phyloP scores from a whole-genome alignment of 2,888 invertebrate species.

The Anthophora plumipes region DNA sequence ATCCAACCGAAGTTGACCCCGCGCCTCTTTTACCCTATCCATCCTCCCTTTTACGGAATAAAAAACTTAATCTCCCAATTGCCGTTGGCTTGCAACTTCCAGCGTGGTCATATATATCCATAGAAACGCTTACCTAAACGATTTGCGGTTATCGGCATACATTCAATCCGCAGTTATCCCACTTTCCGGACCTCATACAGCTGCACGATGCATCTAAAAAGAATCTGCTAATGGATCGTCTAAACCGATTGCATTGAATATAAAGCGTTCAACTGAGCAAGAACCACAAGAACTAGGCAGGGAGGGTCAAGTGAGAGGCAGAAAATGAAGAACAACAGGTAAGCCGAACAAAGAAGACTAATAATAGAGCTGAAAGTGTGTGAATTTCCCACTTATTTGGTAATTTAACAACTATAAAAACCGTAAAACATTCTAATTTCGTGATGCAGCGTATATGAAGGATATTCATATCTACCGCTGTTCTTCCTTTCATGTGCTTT shows the following conservation, averaged over 20 bases:
- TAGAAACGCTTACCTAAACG: constrained; percentile 40
- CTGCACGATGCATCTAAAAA: constrained; percentile 31
- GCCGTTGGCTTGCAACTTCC: constrained; percentile 51
- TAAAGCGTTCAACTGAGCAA: constrained; percentile 30
- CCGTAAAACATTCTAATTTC: no score
- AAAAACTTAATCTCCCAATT: constrained; percentile 52
- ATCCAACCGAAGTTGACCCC: neutral
- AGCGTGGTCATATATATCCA: constrained; percentile 31
- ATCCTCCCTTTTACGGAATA: constrained; percentile 9
- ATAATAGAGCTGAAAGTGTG: neutral
- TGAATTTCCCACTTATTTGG: neutral
- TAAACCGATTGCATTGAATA: constrained; percentile 35
- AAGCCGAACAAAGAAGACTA: neutral
- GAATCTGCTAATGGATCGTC: constrained; percentile 57
- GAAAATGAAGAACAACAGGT: neutral
- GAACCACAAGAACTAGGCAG: neutral
- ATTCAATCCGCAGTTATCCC: constrained; percentile 52
- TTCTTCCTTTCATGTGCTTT: no score
- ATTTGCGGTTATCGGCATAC: constrained; percentile 55
- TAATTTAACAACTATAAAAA: no score
- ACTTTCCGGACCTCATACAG: constrained; percentile 43
- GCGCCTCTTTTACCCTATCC: constrained; percentile 1
- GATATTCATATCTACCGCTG: no score
- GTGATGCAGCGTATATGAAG: no score
- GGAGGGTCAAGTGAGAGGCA: neutral